Base-by-base conservation (phyloP, 2,797 vertebrate genomes). In the Apogon talboti region DNA sequence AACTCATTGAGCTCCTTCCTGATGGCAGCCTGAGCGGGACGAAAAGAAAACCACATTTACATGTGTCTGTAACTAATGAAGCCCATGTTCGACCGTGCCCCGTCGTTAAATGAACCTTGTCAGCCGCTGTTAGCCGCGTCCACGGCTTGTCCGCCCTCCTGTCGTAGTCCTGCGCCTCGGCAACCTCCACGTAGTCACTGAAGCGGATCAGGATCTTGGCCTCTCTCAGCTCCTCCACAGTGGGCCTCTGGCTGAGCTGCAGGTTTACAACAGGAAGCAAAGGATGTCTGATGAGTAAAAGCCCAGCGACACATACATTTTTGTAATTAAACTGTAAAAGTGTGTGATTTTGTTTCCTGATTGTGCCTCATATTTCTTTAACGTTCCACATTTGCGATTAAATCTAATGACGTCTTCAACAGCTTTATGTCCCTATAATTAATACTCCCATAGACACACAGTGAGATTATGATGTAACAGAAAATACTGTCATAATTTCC, bases 1-100 rank as follows among this genome's bases (percentile, higher is more conserved):
- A 99, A 99, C 89, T 99, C 98, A 54, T 99, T 99, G 73, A 99
- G 94, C 80, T 99, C 98, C 89, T 99, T 99, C 62, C 98, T 95
- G 81, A 99, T 99, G 88, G 98, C 97, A 79, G 98, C 98, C 98
- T 99, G 90, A n/a, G 72, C 65, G 48, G 49, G 65, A 74, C 58
- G 78, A 78, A 78, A 13, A 75, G 4, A 59, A 19, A 63, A 1
- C 45, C 45, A 24, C 1, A 15, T 11, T 58, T 15, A 66, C 24
- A 47, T 10, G 50, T 13, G 4, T 35, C 9, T 14, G n/a, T n/a
- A n/a, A 1, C 9, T 14, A n/a, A 30, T 43, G 1, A 43, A 43
- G n/a, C 14, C 14, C 2, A 3, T 2, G 15, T 21, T 44, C 11
- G 4, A 4, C 11, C 15, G 21, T 13, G 8, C 15, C 10, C 33